Evolutionary conservation across 1,140 invertebrate species (phyloP).

Genomic region (Hormaphis cornu): DNA sequence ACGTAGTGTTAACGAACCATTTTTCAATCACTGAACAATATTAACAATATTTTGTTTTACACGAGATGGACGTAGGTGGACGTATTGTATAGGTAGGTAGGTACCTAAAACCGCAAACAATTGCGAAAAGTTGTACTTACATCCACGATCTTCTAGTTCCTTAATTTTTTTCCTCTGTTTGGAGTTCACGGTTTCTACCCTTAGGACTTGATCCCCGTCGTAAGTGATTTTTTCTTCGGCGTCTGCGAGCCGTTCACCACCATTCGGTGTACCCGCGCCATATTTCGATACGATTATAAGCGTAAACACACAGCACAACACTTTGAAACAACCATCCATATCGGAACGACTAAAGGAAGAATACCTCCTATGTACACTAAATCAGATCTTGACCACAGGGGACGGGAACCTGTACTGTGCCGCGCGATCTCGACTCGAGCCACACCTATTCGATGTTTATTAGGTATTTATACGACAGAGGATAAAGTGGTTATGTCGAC

Average conservation of each 20-base stretch:
- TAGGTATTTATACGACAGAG: constrained; percentile 6
- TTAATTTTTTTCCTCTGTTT: constrained; percentile 33
- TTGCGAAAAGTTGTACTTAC: no score
- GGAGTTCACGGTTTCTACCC: constrained; percentile 29
- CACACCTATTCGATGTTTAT: constrained; percentile 20
- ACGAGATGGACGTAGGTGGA: no score
- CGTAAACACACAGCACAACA: background rate
- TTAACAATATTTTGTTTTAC: background rate
- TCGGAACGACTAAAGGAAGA: constrained; percentile 9
- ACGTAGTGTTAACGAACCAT: constrained; percentile 36
- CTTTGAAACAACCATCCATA: constrained; percentile 3
- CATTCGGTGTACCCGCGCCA: background rate
- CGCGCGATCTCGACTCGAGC: constrained; percentile 12
- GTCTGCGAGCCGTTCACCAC: background rate
- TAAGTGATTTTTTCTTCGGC: constrained; percentile 28
- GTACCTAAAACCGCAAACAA: no score
- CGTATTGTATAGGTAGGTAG: no score
- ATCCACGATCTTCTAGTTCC: constrained; percentile 33
- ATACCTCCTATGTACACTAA: no score
- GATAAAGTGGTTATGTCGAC: constrained; percentile 6
- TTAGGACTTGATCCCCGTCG: constrained; percentile 36
- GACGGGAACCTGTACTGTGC: constrained; percentile 19
- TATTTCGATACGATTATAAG: background rate
- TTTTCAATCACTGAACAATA: constrained; percentile 37
- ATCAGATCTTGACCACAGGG: constrained; percentile 4